These are phyloP conservation scores for Blastobasis adustella DNA, from an alignment of 2,888 invertebrate species.

Conservation along the genomic window DNA sequence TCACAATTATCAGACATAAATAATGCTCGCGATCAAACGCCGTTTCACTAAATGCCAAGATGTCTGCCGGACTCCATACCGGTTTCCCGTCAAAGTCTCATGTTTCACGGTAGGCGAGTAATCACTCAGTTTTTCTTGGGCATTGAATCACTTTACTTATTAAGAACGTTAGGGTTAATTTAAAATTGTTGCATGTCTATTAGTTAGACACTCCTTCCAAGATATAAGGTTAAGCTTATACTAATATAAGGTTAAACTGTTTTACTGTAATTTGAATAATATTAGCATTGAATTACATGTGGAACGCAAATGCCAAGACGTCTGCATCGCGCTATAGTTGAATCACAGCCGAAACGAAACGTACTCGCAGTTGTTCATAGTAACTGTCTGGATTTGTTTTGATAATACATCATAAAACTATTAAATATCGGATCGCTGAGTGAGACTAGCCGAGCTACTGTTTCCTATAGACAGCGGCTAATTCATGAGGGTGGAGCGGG, in stretches of 20 bases:
- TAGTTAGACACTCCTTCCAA: too few species aligned
- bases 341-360: slow-evolving; percentile 64
- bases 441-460: slow-evolving; percentile 69
- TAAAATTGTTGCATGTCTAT: too few species aligned
- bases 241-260: too few species aligned
- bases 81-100: slow-evolving; percentile 11
- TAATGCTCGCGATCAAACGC: slow-evolving; percentile 23
- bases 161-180: too few species aligned
- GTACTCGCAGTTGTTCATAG: slow-evolving; percentile 57
- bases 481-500: slow-evolving; percentile 38
- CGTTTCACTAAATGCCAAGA: slow-evolving; percentile 37
- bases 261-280: slow-evolving; percentile 2
- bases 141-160: too few species aligned
- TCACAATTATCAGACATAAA: slow-evolving; percentile 30
- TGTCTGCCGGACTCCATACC: slow-evolving; percentile 18
- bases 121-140: too few species aligned
- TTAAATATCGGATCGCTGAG: slow-evolving; percentile 75
- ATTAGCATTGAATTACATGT: slow-evolving; percentile 22
- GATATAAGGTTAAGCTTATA: too few species aligned
- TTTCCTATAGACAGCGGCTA: slow-evolving; percentile 38
- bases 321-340: slow-evolving; percentile 21
- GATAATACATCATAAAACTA: slow-evolving; percentile 77
- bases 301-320: slow-evolving; percentile 47
- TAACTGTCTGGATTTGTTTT: slow-evolving; percentile 71
- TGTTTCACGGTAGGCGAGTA: too few species aligned